These are phyloP conservation scores for Spinus pinus DNA, from an alignment of 2,797 vertebrate species.

Conservation along the genomic window DNA sequence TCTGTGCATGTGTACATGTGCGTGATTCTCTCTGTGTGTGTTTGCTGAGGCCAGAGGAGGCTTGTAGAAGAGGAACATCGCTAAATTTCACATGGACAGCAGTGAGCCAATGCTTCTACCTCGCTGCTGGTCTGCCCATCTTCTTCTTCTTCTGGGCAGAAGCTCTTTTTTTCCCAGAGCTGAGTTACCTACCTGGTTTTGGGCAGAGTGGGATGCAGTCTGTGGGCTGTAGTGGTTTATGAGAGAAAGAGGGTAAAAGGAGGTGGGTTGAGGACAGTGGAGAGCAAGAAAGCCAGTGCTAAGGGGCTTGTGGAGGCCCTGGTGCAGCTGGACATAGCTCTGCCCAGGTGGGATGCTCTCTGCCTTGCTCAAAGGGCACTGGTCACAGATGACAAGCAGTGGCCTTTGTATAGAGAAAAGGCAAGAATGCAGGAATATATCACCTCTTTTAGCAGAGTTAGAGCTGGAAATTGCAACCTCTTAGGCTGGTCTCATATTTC, in stretches of 20 bases:
- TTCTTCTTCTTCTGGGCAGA: background rate
- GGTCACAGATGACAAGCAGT: background rate
- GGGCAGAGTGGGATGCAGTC: background rate
- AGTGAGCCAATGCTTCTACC: background rate
- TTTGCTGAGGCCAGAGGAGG: background rate
- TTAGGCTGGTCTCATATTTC: background rate
- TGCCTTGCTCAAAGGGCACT: background rate
- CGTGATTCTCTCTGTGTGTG: background rate
- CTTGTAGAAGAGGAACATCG: background rate
- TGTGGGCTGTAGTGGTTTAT: background rate
- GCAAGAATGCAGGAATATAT: accelerated
- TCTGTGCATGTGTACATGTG: accelerated
- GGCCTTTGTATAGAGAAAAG: background rate
- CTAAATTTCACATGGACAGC: background rate
- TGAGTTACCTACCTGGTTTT: background rate
- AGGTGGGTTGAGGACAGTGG: background rate
- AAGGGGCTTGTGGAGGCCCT: background rate
- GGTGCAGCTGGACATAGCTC: background rate
- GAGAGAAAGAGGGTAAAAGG: background rate
- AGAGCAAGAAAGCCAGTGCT: background rate
- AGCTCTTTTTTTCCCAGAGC: background rate
- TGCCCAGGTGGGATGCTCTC: background rate
- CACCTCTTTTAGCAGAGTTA: background rate
- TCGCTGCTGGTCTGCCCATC: accelerated
- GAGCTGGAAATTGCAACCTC: background rate